Evolutionary conservation across 2,797 vertebrate species (phyloP).

Genomic region (Fringilla coelebs): DNA sequence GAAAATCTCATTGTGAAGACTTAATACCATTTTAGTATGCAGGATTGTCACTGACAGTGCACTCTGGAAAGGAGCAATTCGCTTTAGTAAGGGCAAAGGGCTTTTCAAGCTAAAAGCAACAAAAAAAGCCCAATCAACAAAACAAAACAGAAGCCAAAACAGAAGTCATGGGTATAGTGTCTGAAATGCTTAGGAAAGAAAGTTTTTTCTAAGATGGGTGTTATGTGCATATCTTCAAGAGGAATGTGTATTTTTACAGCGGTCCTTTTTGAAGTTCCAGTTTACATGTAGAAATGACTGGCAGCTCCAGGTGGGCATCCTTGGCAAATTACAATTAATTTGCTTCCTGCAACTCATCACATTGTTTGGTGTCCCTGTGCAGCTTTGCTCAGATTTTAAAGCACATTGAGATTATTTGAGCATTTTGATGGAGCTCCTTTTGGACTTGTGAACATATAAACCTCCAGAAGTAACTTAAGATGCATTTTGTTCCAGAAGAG

Average conservation of each 20-base stretch:
- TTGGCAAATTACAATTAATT: not conserved
- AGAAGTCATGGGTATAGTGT: not conserved
- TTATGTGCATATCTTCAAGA: not conserved
- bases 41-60: not conserved
- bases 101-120: not conserved
- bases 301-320: not conserved
- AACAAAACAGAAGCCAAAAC: not conserved
- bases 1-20: not conserved
- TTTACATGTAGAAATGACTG: not conserved
- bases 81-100: not conserved
- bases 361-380: not conserved
- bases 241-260: conserved; percentile 12
- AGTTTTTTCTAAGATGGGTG: not conserved
- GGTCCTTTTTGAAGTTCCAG: conserved; percentile 7
- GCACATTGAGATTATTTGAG: not conserved
- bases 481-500: not conserved
- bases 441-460: not conserved
- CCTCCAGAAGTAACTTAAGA: not conserved
- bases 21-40: not conserved
- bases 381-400: not conserved
- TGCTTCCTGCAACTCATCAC: not conserved
- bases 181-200: not conserved
- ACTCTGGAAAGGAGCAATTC: not conserved
- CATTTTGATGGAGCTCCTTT: not conserved
- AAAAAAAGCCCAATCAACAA: not conserved